Base-by-base conservation (phyloP, 2,113 vertebrate genomes). In the Hypanus sabinus region DNA sequence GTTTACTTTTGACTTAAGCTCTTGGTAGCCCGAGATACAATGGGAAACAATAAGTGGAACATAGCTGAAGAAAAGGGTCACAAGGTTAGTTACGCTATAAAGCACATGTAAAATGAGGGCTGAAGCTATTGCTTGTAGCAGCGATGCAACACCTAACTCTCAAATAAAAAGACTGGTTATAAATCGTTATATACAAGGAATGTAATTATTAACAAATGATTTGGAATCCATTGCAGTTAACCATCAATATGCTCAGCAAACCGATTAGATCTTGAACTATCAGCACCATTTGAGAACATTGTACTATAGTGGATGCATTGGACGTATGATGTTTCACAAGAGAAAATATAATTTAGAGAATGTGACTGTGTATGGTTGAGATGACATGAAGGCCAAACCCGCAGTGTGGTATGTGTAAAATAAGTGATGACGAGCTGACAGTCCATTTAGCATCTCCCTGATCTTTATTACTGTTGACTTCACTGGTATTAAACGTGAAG, bases 1-100 rank as follows among this genome's bases (percentile, higher is more conserved):
- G 94, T 96, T 96, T 96, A 94, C 95, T 96, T 90, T 96, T 96
- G 94, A 95, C 96, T 95, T 94, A 94, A 94, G 94, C 94, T 94
- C 87, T 94, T 77, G 83, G 95, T 95, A 95, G 95, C 95, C 95
- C 95, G 81, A 55, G 36, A 30, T 55, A 75, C 70, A 22, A 6
- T 94, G 95, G 95, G 95, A 96, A 95, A 95, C 95, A 95, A 65
- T 95, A 95, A 94, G 94, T 95, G 93, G 79, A 96, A 95, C 94
- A 95, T 88, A 94, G 94, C 94, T 94, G 96, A 95, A 95, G 95
- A 81, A 95, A 94, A 93, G 94, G 95, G 95, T 94, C 55, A 0
- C 55, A 1, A 80, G 91, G 95, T 95, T 94, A 55, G 93, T 94
- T 95, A 46, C 36, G 18, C 94, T 95, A 94, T 18, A 95, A 94